Percentiles rank a stretch among this genome's conserved stretches.
Conservation (phyloP, 2,888 invertebrate genomes). For the Caradrina clavipalpis region DNA sequence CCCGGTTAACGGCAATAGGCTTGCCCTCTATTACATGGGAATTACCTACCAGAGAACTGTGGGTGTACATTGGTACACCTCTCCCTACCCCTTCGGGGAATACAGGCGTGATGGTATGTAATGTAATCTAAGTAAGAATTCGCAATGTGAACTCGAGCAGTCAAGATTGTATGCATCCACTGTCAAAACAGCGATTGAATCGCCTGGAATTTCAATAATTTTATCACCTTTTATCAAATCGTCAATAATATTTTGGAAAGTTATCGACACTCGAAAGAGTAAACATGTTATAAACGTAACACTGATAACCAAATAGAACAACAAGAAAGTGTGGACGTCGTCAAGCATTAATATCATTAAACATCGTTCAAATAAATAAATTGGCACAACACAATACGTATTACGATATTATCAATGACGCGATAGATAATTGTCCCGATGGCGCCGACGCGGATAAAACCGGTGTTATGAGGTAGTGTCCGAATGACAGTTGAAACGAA, state of each 20-base stretch:
- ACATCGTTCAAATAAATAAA: neutral
- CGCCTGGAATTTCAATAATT: neutral
- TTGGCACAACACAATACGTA: neutral
- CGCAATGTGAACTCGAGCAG: neutral
- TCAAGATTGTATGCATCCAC: neutral
- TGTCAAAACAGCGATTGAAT: slow-evolving; percentile 14
- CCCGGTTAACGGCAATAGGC: too few relatives aligned
- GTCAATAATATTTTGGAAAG: neutral
- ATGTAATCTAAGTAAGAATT: neutral
- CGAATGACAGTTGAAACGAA: slow-evolving; percentile 8
- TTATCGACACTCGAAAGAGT: slow-evolving; percentile 3
- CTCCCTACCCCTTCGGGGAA: too few relatives aligned
- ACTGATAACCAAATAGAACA: neutral
- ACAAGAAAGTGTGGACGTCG: neutral
- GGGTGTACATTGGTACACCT: too few relatives aligned
- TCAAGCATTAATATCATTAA: neutral
- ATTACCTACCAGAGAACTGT: too few relatives aligned
- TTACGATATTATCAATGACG: slow-evolving; percentile 34
- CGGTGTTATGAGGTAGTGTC: slow-evolving; percentile 8
- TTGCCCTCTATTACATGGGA: too few relatives aligned
- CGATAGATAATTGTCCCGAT: slow-evolving; percentile 11
- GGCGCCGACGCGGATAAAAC: slow-evolving; percentile 10
- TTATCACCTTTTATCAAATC: slow-evolving; percentile 18
- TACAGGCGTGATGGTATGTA: too few relatives aligned
- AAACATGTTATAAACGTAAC: slow-evolving; percentile 7